Percentiles rank a stretch among this genome's conserved stretches.
Evolutionary conservation across 2,888 invertebrate species (phyloP).

Genomic region (Meteorus colon): DNA sequence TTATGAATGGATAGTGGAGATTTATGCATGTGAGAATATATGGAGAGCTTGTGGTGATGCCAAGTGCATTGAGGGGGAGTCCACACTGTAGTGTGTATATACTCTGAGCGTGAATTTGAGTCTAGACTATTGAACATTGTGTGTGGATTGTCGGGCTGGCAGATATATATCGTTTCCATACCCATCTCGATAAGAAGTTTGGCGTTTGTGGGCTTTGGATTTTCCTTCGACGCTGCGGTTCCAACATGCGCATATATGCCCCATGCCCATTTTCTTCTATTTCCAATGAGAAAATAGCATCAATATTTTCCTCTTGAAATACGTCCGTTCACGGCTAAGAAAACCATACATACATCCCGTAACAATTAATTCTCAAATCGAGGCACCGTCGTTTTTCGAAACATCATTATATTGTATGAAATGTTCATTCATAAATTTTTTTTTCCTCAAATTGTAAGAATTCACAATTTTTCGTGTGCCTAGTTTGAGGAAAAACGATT

Average conservation of each 20-base stretch:
- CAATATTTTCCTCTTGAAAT: constrained; percentile 52
- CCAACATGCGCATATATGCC: constrained; percentile 34
- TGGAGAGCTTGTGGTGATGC: constrained; percentile 25
- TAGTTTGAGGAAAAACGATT: no score
- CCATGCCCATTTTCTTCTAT: not conserved
- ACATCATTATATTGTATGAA: not conserved
- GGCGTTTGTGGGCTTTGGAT: constrained; percentile 54
- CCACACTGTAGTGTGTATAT: not conserved
- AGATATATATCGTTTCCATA: constrained; percentile 47
- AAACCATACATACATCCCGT: constrained; percentile 49
- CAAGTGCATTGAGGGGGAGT: constrained; percentile 22
- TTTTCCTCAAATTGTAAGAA: not conserved
- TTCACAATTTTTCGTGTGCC: no score
- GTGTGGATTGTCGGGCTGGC: constrained; percentile 38
- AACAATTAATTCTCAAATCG: constrained; percentile 56
- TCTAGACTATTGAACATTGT: not conserved
- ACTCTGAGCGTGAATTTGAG: constrained; percentile 6
- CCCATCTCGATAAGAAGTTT: constrained; percentile 57
- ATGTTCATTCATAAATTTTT: not conserved
- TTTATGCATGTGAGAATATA: not conserved
- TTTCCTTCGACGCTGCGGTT: constrained; percentile 42
- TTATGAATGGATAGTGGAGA: constrained; percentile 26
- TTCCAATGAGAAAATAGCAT: constrained; percentile 46
- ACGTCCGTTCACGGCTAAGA: constrained; percentile 41
- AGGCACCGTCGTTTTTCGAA: constrained; percentile 40